phyloP scores from a whole-genome alignment of 2,888 invertebrate species.

The Sesia apiformis region DNA sequence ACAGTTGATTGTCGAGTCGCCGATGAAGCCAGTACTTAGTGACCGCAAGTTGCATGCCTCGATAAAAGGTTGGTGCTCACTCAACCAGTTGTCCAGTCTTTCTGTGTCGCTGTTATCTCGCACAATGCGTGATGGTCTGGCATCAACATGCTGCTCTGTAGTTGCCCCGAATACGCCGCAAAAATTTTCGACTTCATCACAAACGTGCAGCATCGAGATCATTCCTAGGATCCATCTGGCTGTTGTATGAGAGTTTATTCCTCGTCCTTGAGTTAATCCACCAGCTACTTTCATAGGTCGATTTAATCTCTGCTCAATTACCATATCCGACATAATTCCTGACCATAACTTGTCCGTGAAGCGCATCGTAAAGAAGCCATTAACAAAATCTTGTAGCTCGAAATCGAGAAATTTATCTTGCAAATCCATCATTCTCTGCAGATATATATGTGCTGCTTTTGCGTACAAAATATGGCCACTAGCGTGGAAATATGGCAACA shows the following conservation, averaged over 20 bases:
- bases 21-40: not conserved
- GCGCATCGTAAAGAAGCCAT: slow-evolving; percentile 1
- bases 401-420: not conserved
- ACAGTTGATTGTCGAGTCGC: not conserved
- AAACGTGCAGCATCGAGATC: not conserved
- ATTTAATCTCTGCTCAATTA: not conserved
- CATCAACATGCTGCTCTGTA: not conserved
- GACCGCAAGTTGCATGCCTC: not conserved
- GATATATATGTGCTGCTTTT: slow-evolving; percentile 10
- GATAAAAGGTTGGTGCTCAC: not conserved
- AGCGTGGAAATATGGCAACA: not conserved
- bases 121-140: not conserved
- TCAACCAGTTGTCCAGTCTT: not conserved
- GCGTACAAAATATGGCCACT: slow-evolving; percentile 14
- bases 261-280: not conserved
- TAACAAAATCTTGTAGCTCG: slow-evolving; percentile 6
- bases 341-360: slow-evolving; percentile 3
- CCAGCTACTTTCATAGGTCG: not conserved
- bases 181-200: not conserved
- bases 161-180: not conserved
- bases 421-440: not conserved
- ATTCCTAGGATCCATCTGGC: not conserved
- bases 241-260: not conserved
- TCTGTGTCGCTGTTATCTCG: not conserved
- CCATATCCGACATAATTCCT: not conserved